phyloP scores from a whole-genome alignment of 2,797 vertebrate species.

The Danionella dracula region DNA sequence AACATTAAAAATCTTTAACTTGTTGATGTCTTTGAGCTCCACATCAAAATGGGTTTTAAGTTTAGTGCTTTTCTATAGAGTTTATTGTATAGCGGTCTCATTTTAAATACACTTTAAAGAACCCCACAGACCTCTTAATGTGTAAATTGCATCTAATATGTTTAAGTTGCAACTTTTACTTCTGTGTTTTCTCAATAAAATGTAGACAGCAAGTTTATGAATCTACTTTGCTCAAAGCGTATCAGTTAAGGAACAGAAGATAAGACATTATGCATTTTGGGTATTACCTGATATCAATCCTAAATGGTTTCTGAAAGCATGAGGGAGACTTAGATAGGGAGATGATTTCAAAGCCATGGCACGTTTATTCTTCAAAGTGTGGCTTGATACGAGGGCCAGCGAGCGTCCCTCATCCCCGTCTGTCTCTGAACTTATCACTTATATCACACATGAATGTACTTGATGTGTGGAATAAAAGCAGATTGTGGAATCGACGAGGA shows the following conservation, averaged over 20 bases:
- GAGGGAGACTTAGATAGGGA: slow-evolving; percentile 51
- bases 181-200: too few species aligned
- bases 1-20: too few species aligned
- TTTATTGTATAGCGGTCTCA: too few species aligned
- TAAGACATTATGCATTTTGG: neutral
- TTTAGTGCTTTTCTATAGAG: too few species aligned
- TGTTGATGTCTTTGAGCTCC: too few species aligned
- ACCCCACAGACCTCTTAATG: too few species aligned
- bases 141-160: too few species aligned
- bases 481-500: slow-evolving; percentile 20
- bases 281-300: slow-evolving; percentile 52
- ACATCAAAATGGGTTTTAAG: too few species aligned
- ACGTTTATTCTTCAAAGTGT: slow-evolving; percentile 58
- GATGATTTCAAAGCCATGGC: slow-evolving; percentile 59
- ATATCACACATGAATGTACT: slow-evolving; percentile 52
- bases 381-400: neutral
- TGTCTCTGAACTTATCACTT: slow-evolving; percentile 28
- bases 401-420: slow-evolving; percentile 33
- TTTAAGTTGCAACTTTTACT: too few species aligned
- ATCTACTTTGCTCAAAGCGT: neutral
- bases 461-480: slow-evolving; percentile 28
- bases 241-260: neutral
- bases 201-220: neutral
- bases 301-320: slow-evolving; percentile 50
- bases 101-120: too few species aligned